These are phyloP conservation scores for Psilopsiagon aymara DNA, from an alignment of 2,113 vertebrate genomes.

Conservation along the genomic window DNA sequence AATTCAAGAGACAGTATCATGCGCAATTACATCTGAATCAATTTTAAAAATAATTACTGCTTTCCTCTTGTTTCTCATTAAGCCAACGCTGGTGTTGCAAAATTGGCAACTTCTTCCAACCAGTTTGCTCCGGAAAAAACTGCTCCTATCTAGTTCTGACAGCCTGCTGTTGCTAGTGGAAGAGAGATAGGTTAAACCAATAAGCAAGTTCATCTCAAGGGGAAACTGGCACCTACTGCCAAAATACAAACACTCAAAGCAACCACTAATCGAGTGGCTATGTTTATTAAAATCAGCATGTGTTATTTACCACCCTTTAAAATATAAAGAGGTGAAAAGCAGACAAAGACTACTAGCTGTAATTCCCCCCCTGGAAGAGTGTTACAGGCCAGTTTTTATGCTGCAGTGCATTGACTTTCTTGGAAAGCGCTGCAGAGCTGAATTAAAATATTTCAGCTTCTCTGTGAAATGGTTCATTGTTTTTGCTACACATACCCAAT, in stretches of 20 bases:
- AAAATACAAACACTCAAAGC: background rate
- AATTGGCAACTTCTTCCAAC: slow-evolving; percentile 65
- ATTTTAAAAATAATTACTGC: slow-evolving; percentile 46
- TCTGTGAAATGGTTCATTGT: slow-evolving; percentile 42
- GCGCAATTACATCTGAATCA: background rate
- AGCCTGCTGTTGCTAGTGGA: slow-evolving; percentile 48
- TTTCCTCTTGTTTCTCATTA: slow-evolving; percentile 52
- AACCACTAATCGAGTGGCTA: background rate
- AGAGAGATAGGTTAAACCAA: slow-evolving; percentile 68
- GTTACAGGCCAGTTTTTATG: slow-evolving; percentile 54
- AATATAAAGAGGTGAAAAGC: background rate
- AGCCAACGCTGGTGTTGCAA: slow-evolving; percentile 4
- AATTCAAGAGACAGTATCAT: background rate
- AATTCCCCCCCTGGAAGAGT: slow-evolving; percentile 53
- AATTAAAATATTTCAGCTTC: slow-evolving; percentile 65
- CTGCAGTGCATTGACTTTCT: slow-evolving; percentile 69
- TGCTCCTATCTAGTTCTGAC: slow-evolving; percentile 57
- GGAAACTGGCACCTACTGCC: background rate
- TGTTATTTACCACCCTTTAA: background rate
- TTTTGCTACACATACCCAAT: background rate
- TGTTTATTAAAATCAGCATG: background rate
- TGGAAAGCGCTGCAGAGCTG: slow-evolving; percentile 63
- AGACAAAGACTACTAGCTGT: slow-evolving; percentile 18
- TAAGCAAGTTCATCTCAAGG: background rate
- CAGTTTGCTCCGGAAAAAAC: slow-evolving; percentile 68